Evolutionary conservation across 2,113 vertebrate genomes (phyloP).

Genomic region (Pampusana beccarii): DNA sequence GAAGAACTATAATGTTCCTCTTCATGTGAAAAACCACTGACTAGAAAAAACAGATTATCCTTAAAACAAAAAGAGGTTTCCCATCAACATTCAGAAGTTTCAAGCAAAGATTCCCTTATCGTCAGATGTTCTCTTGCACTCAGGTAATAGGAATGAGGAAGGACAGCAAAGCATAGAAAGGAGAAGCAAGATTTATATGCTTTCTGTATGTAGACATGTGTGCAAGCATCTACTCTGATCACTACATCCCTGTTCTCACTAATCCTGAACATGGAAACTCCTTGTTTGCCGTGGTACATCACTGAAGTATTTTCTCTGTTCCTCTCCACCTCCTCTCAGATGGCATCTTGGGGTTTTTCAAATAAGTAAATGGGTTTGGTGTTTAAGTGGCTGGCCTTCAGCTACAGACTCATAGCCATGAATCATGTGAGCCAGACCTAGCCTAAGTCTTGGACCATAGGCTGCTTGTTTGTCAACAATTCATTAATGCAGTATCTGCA

Average conservation of each 20-base stretch:
- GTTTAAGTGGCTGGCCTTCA: not conserved
- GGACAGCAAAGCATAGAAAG: not conserved
- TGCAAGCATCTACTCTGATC: not conserved
- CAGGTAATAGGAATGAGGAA: not conserved
- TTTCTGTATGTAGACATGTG: not conserved
- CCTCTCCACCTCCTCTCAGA: not conserved
- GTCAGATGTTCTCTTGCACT: not conserved
- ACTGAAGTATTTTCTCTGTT: not conserved
- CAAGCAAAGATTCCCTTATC: not conserved
- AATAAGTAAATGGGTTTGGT: not conserved
- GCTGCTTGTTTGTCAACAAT: not conserved
- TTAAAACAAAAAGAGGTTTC: not conserved
- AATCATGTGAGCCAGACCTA: not conserved
- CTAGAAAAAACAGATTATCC: not conserved
- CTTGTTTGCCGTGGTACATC: not conserved
- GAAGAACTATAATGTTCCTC: not conserved
- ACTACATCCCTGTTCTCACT: not conserved
- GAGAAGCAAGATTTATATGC: not conserved
- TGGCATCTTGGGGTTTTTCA: not conserved
- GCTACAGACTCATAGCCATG: not conserved
- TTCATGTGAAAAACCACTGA: not conserved
- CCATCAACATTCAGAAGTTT: not conserved
- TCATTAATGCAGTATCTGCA: not conserved
- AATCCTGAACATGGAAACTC: not conserved
- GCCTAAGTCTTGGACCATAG: not conserved